Conservation (phyloP, 2,113 vertebrate genomes). For the Echinops telfairi region DNA sequence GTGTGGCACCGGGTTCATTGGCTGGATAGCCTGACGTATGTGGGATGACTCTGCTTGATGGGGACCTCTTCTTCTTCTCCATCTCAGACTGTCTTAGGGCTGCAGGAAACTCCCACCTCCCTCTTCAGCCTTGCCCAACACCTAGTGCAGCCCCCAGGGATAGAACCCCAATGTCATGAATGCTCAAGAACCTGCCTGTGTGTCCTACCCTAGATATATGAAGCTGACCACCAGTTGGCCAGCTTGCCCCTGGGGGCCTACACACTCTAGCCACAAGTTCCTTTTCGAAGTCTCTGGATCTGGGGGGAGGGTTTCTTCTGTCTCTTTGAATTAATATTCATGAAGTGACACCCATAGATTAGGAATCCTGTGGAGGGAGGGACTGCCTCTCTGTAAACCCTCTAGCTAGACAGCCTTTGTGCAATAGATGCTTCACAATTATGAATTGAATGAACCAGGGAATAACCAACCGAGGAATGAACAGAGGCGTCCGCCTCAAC, state of each 20-base stretch:
- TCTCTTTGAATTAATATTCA: not conserved
- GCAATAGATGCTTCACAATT: not conserved
- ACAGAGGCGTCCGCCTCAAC: not conserved
- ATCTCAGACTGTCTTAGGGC: not conserved
- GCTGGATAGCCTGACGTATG: not conserved
- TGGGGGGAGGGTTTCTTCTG: not conserved
- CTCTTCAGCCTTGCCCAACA: not conserved
- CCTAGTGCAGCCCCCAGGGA: not conserved
- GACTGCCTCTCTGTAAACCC: not conserved
- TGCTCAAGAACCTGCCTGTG: not conserved
- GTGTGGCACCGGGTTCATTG: not conserved
- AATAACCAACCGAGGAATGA: not conserved
- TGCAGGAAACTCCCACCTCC: not conserved
- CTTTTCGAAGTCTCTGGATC: not conserved
- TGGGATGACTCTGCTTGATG: not conserved
- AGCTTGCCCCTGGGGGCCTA: not conserved
- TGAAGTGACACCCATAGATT: not conserved
- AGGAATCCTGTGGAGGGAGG: not conserved
- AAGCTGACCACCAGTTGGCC: not conserved
- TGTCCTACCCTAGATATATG: not conserved
- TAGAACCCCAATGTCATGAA: slow-evolving; percentile 7
- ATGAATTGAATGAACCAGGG: not conserved
- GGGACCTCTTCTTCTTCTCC: not conserved
- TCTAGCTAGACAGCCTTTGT: not conserved
- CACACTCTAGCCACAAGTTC: not conserved